Percentiles rank a stretch among this genome's conserved stretches.
Evolutionary conservation across 35 echinoderm and acorn worm genomes (phyloP).

Genomic region (Strongylocentrotus purpuratus): DNA sequence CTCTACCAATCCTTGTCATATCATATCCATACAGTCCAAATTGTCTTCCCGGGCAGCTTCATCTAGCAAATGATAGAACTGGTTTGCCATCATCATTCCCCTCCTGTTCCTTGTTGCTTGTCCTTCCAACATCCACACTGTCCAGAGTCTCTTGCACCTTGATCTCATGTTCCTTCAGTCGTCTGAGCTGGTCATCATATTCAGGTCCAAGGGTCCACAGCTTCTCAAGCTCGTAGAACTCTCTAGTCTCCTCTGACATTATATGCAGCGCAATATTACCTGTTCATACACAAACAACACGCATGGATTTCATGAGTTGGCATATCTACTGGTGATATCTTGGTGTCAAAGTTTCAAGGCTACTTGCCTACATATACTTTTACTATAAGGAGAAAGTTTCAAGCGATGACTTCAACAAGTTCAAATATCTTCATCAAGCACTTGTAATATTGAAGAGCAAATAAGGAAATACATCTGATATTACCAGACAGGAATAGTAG

Average conservation of each 20-base stretch:
- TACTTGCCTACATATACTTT: background rate
- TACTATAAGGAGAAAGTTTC: too few relatives aligned
- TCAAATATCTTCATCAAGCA: too few relatives aligned
- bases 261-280: constrained; percentile 96
- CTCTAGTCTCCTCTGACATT: constrained; percentile 80
- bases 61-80: background rate
- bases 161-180: constrained; percentile 53
- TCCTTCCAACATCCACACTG: background rate
- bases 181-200: constrained; percentile 79
- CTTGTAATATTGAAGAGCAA: too few relatives aligned
- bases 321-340: background rate
- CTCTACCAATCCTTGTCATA: too few relatives aligned
- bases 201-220: constrained; percentile 89
- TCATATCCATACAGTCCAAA: too few relatives aligned
- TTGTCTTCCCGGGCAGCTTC: background rate
- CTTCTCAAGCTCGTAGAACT: constrained; percentile 91
- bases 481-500: too few relatives aligned
- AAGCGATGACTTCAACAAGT: too few relatives aligned
- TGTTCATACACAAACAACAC: constrained; percentile 35
- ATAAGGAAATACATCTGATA: too few relatives aligned
- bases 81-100: background rate
- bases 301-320: background rate
- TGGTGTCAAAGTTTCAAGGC: too few relatives aligned
- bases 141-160: background rate
- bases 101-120: background rate